Conservation (phyloP, 1,140 invertebrate genomes). For the Cydia splendana region DNA sequence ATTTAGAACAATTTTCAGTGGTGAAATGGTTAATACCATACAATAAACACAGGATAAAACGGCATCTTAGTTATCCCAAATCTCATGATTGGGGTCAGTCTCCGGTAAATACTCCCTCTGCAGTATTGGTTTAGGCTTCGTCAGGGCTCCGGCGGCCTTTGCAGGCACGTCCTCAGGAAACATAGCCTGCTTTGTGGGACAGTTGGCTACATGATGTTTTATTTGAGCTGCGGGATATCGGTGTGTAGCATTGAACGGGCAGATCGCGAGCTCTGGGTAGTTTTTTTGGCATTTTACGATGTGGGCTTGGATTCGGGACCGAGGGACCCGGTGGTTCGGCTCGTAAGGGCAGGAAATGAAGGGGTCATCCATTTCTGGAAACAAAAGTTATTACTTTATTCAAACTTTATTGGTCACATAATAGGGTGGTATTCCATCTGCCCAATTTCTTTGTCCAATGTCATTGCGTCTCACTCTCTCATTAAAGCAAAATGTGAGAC, state of each 20-base stretch:
- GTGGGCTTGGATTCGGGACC: conserved; percentile 66
- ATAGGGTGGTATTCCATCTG: no score
- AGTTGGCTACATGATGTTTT: conserved; percentile 46
- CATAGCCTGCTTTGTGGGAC: conserved; percentile 45
- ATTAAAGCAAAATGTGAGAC: no score
- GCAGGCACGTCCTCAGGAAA: conserved; percentile 41
- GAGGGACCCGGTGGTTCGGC: conserved; percentile 56
- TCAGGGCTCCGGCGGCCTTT: conserved; percentile 34
- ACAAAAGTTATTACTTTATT: background rate
- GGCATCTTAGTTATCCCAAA: conserved; percentile 48
- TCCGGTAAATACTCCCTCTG: conserved; percentile 50
- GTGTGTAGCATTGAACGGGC: conserved; percentile 78
- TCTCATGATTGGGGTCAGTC: conserved; percentile 52
- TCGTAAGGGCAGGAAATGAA: conserved; percentile 77
- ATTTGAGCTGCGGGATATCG: conserved; percentile 44
- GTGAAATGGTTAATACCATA: no score
- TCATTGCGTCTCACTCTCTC: no score
- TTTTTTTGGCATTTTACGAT: conserved; percentile 69
- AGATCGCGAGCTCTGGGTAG: conserved; percentile 56
- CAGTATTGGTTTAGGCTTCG: conserved; percentile 42
- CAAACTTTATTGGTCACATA: no score
- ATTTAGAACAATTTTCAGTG: background rate
- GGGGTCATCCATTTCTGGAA: conserved; percentile 46
- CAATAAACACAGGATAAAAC: background rate
- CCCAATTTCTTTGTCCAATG: no score